Evolutionary conservation across 2,888 invertebrate genomes (phyloP), one percentile per base, ranked within the genome.

Genomic region (Acrobasis repandana): DNA sequence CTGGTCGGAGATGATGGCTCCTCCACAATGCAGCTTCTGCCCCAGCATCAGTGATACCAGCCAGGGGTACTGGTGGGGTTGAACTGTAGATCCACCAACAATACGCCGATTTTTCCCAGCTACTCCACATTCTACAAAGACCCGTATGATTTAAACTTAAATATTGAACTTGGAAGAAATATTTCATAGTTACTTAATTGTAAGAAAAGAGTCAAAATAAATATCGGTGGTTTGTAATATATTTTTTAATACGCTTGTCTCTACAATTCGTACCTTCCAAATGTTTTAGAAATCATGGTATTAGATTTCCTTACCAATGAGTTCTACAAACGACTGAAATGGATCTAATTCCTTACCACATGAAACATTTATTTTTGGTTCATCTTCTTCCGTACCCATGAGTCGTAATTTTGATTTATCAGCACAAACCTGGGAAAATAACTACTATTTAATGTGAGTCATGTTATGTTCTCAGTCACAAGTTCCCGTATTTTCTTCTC

Each of bases 31-130:
- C 34, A 93, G 76, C 61, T 84, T 83, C 8, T 86, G 83, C 0
- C 89, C 90, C 60, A 89, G 72, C 81, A 91, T 88, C 16, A 93
- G 83, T 0, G 93, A 92, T 4, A 91, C 93, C 43, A 93, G 73
- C 94, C 94, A 94, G 0, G 94, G 94, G 65, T 90, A 94, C 48
- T 86, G 80, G 58, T 94, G 93, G 0, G 93, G 92, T 38, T 81
- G 79, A 0, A 92, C 86, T 0, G 88, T 83, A 9, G 82, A 78
- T 0, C 94, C 94, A 0, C 94, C 93, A 3, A 94, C 93, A 38
- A 94, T 94, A 15, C 94, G 86, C 0, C 92, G 82, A 68, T 87
- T 89, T 28, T 79, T 81, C 0, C 86, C 86, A 5, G 83, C 82
- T 14, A 88, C 72, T 1, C 91, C 91, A 65, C 91, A 92, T 78